Evolutionary conservation across 2,797 vertebrate species (phyloP).

Genomic region (Chloroceryle amazona): DNA sequence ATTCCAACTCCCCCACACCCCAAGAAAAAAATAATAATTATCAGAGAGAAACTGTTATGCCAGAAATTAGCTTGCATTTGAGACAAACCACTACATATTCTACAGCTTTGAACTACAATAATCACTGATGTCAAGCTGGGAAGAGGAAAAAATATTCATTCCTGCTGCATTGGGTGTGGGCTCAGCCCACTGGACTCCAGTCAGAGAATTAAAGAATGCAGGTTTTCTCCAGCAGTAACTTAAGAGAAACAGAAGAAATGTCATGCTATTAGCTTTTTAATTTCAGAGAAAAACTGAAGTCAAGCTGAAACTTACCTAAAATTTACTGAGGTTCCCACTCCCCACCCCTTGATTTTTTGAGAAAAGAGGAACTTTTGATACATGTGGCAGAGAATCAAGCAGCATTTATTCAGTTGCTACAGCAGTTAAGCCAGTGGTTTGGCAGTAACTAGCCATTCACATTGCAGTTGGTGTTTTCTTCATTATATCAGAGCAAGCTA

Average conservation of each 20-base stretch:
- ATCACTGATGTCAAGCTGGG: not conserved
- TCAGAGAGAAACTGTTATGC: not conserved
- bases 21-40: not conserved
- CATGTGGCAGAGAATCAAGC: not conserved
- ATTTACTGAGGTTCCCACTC: not conserved
- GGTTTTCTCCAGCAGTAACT: not conserved
- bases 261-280: not conserved
- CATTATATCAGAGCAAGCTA: not conserved
- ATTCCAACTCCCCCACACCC: rapidly evolving
- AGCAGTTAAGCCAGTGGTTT: not conserved
- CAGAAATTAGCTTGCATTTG: not conserved
- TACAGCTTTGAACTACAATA: not conserved
- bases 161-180: not conserved
- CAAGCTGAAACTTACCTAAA: not conserved
- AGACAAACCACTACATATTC: not conserved
- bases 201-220: not conserved
- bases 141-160: not conserved
- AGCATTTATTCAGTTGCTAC: not conserved
- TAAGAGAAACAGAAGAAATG: not conserved
- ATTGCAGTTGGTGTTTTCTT: not conserved
- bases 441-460: not conserved
- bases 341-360: not conserved
- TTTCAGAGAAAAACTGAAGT: not conserved
- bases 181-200: not conserved
- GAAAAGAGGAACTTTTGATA: not conserved